Evolutionary conservation across 2,113 vertebrate genomes (phyloP).

Genomic region (Acrocephalus kingi): DNA sequence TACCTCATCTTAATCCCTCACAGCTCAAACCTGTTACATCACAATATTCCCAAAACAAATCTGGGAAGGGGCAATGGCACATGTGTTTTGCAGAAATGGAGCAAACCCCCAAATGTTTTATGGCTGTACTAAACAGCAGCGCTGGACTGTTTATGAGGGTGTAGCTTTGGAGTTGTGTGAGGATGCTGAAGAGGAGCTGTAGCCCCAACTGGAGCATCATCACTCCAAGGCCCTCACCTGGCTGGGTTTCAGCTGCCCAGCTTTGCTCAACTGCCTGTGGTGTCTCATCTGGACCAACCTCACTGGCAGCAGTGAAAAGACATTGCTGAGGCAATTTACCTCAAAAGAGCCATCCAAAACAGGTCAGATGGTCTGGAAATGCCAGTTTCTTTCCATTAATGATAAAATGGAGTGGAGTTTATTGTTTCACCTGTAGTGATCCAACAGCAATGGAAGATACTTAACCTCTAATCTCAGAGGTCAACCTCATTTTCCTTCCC

Average conservation of each 20-base stretch:
- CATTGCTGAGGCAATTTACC: neutral
- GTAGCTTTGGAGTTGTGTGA: neutral
- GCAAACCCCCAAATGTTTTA: neutral
- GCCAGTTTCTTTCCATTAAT: neutral
- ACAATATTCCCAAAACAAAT: neutral
- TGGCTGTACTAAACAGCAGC: neutral
- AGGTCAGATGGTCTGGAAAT: neutral
- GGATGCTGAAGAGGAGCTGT: neutral
- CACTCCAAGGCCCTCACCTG: neutral
- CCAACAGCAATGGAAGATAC: neutral
- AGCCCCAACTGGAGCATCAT: neutral
- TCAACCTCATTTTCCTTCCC: neutral
- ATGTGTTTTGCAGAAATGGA: neutral
- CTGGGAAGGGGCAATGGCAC: neutral
- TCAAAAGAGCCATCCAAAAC: neutral
- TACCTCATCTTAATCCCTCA: neutral
- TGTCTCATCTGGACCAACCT: neutral
- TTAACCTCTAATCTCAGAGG: neutral
- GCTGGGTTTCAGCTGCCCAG: neutral
- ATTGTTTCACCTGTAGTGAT: neutral
- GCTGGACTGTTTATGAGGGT: neutral
- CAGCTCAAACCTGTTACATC: neutral
- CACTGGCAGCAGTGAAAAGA: neutral
- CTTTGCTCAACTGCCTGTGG: neutral
- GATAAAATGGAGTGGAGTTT: neutral